These are phyloP conservation scores for Prunella himalayana DNA, from an alignment of 2,113 vertebrate species.

Conservation along the genomic window DNA sequence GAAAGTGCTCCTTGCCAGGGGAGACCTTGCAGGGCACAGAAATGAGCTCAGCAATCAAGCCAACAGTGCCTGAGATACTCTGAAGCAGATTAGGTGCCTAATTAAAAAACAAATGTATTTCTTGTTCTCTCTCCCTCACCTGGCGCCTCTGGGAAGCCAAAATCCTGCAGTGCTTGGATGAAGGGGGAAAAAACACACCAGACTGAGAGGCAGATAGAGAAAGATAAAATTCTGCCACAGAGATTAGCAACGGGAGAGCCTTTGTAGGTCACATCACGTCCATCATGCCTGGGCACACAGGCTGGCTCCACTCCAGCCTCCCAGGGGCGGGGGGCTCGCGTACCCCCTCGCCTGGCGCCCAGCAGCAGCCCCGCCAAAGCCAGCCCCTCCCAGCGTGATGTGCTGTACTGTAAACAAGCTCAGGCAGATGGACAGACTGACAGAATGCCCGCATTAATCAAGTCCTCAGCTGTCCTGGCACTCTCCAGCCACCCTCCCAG, in stretches of 20 bases:
- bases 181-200: not conserved
- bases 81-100: not conserved
- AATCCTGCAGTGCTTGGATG: slow-evolving; percentile 5
- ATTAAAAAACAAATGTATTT: not conserved
- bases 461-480: not conserved
- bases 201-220: not conserved
- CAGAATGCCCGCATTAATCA: not conserved
- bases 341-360: not conserved
- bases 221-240: slow-evolving; percentile 39
- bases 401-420: not conserved
- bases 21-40: not conserved
- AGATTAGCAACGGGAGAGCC: slow-evolving; percentile 2
- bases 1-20: not conserved
- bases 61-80: not conserved
- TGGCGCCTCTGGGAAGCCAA: not conserved
- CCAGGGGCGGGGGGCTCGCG: fast-evolving
- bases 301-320: not conserved
- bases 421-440: not conserved
- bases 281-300: not conserved
- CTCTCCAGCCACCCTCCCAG: not conserved
- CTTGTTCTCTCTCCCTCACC: not conserved
- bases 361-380: fast-evolving
- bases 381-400: fast-evolving
- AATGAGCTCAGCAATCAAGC: not conserved
- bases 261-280: slow-evolving; percentile 41